Evolutionary conservation across 1,140 invertebrate species (phyloP), one percentile per base, ranked within the genome.

Genomic region (Lethocerus indicus): DNA sequence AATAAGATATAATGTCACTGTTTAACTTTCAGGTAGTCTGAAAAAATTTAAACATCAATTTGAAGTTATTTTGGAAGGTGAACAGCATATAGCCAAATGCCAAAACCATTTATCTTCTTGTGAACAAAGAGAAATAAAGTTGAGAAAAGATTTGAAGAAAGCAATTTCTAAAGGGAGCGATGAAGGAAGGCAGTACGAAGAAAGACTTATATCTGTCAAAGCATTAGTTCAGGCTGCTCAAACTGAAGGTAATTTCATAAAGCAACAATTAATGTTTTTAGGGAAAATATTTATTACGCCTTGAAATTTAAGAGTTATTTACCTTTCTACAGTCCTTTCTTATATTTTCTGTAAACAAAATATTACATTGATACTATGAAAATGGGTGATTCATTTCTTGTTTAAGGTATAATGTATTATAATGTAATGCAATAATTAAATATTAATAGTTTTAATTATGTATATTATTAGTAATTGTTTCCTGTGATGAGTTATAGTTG

Each of bases 61-160:
- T 60, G 69, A 73, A 54, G 59, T 71, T 59, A 66, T 74, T 40
- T 57, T 73, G 6, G 70, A 71, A 60, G 68, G 67, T 40, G 71
- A 74, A 60, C 68, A 64, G 51, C 65, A 68, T 54, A 61, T 71
- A 0, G 63, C 66, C 49, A 63, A 64, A 35, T 66, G 64, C 4
- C 65, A 67, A 56, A 63, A 65, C 51, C 62, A 68, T 43, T 58
- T 69, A 59, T 56, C 55, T 27, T 54, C 57, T 6, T 67, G 67
- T 58, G 68, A 71, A 52, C 61, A 64, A 45, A 60, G 62, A 46
- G 68, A 71, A 57, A 55, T 54, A 14, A 71, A 69, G 57, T 54
- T 66, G 4, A 62, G 62, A 25, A 70, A 69, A 58, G 70, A 71
- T 54, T 57, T 71, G 24, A 69, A 66, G 55, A 71, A 69, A 57